Base-by-base conservation (phyloP, 2,888 invertebrate species). In the Macropis europaea region DNA sequence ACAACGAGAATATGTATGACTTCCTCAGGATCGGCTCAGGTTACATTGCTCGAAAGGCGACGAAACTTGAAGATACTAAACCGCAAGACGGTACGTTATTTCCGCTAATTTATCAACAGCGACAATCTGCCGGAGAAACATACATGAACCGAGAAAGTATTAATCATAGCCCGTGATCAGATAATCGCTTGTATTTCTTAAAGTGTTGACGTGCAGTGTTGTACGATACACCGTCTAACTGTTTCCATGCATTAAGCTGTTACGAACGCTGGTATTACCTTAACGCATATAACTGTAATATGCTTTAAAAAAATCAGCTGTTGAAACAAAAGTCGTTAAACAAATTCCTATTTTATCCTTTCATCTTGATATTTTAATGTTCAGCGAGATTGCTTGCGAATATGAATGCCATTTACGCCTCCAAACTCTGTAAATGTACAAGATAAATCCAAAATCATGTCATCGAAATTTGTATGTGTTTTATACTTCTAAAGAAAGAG, bases 21-120 rank as follows among this genome's bases (percentile, higher is more conserved):
- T 38, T 62, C 62, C 48, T 40, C 11, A 17, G 61, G 30, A 42
- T 26, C 57, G 13, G 45, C 72, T 72, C 72, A 36, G 32, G 53
- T 72, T 72, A 69, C 72, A 22, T 62, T n/a, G 40, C 22, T 45
- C 26, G 38, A 28, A 13, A 13, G 28, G 13, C 53, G 36, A 42
- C 60, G 38, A 56, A 40, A 30, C 47, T 26, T 15, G 32, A 48
- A 36, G 38, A 54, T 56, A 60, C 56, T 60, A 60, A 61, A 59
- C 59, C 48, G 42, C 48, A 48, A 9, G 60, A n/a, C 30, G 15
- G 43, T 34, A 36, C 52, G 57, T 60, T 56, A 42, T 71, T 54
- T 66, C 66, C 66, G 57, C 53, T 50, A 63, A 76, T 76, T 70
- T 76, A 77, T 78, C 66, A 70, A 57, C 54, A 26, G 42, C 62